Percentiles rank a stretch among this genome's conserved stretches.
These are phyloP conservation scores for Notothenia coriiceps DNA, from an alignment of 2,113 vertebrate genomes.

Conservation along the genomic window DNA sequence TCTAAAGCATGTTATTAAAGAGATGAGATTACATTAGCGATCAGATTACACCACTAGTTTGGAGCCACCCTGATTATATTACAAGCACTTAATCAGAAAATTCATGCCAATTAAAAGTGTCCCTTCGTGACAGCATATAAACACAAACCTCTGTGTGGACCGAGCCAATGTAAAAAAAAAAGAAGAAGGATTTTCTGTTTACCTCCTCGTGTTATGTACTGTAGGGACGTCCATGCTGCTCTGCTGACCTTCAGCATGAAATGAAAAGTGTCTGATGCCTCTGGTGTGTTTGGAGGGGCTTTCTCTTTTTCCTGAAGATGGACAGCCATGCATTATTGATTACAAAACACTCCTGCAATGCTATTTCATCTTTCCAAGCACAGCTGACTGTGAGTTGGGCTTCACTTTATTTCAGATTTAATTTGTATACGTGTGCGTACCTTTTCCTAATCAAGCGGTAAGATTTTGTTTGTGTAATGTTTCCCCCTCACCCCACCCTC, in stretches of 20 bases:
- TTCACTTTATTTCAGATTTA: conserved; percentile 48
- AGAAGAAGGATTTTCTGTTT: background rate
- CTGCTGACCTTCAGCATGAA: conserved; percentile 80
- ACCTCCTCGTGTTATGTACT: conserved; percentile 50
- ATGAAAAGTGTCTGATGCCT: conserved; percentile 80
- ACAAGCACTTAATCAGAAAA: conserved; percentile 2
- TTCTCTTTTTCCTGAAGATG: conserved; percentile 77
- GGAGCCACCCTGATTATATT: background rate
- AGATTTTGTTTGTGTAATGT: conserved; percentile 42
- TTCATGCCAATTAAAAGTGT: background rate
- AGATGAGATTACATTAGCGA: conserved; percentile 22
- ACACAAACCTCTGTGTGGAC: background rate
- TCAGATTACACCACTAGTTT: conserved; percentile 10
- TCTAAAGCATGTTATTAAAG: conserved; percentile 9
- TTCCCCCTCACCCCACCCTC: background rate
- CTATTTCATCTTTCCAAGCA: conserved; percentile 72
- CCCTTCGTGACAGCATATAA: background rate
- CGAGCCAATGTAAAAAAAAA: background rate
- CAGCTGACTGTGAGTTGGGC: conserved; percentile 58
- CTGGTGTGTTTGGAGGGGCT: conserved; percentile 77
- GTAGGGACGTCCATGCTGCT: conserved; percentile 62
- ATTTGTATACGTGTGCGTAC: conserved; percentile 31
- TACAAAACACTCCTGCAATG: conserved; percentile 80
- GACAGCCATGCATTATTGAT: conserved; percentile 84
- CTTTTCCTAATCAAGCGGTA: conserved; percentile 24